Evolutionary conservation across 2,113 vertebrate genomes (phyloP).

Genomic region (Formicarius rufipectus): DNA sequence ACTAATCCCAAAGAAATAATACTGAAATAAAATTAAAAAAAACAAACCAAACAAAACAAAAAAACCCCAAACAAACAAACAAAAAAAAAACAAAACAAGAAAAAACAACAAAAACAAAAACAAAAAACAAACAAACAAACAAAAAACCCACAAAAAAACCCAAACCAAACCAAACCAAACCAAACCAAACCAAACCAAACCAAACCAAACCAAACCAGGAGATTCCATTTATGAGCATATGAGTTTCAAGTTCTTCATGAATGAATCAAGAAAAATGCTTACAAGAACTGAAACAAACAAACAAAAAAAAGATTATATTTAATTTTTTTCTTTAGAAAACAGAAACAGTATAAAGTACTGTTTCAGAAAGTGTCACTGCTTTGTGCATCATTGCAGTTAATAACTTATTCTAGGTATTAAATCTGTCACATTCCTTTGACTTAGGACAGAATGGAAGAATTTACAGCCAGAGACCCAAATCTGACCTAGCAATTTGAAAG

Average conservation of each 20-base stretch:
- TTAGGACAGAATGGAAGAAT: conserved; percentile 74
- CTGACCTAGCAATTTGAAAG: conserved; percentile 78
- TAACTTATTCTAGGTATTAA: conserved; percentile 81
- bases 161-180: too few relatives aligned
- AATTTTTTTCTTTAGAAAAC: conserved; percentile 48
- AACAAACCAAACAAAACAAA: too few relatives aligned
- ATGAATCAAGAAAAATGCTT: conserved; percentile 57
- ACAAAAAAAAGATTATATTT: conserved; percentile 27
- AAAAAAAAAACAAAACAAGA: too few relatives aligned
- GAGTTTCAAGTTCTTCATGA: background rate
- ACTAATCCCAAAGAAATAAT: background rate
- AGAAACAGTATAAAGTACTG: conserved; percentile 21
- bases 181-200: too few relatives aligned
- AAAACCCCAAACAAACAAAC: too few relatives aligned
- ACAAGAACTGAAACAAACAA: conserved; percentile 11
- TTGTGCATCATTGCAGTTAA: conserved; percentile 77
- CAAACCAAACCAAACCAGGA: too few relatives aligned
- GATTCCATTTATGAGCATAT: background rate
- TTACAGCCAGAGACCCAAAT: conserved; percentile 74
- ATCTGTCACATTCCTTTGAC: conserved; percentile 84
- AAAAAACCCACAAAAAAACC: too few relatives aligned
- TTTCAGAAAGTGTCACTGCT: conserved; percentile 62
- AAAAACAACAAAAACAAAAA: background rate
- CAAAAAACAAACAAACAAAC: too few relatives aligned
- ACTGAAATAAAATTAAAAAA: background rate